phyloP scores from a whole-genome alignment of 2,113 vertebrate species.

The Anoura caudifer region DNA sequence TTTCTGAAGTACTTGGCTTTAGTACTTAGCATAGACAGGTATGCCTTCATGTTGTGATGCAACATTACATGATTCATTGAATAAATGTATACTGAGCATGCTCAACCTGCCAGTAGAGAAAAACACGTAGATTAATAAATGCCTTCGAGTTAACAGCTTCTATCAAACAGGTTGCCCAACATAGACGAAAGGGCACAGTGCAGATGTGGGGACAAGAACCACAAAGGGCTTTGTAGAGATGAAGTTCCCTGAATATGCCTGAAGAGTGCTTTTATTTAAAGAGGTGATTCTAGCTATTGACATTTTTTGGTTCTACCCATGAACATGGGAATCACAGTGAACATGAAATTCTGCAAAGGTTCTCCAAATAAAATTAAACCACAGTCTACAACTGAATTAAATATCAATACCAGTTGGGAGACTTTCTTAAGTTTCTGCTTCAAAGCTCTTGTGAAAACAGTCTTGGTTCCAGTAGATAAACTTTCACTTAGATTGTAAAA shows the following conservation, averaged over 20 bases:
- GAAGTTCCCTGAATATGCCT: neutral
- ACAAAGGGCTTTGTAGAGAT: neutral
- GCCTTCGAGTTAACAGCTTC: neutral
- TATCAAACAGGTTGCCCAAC: fast-evolving
- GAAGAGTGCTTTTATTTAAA: neutral
- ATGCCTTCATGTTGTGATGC: neutral
- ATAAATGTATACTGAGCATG: fast-evolving
- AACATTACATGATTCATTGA: neutral
- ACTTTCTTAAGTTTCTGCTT: neutral
- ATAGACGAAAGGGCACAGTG: fast-evolving
- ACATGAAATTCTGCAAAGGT: neutral
- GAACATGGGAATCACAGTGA: neutral
- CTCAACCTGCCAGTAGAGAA: neutral
- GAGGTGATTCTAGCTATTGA: neutral
- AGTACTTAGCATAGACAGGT: neutral
- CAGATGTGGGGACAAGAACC: fast-evolving
- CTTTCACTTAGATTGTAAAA: neutral
- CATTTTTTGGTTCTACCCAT: neutral
- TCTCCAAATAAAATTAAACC: neutral
- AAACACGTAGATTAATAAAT: neutral
- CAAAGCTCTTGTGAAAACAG: neutral
- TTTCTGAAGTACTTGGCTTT: neutral
- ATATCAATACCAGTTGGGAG: neutral
- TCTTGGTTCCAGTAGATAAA: neutral
- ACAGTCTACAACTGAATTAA: neutral